Conservation (phyloP, 2,888 invertebrate genomes). For the Nebria brevicollis region DNA sequence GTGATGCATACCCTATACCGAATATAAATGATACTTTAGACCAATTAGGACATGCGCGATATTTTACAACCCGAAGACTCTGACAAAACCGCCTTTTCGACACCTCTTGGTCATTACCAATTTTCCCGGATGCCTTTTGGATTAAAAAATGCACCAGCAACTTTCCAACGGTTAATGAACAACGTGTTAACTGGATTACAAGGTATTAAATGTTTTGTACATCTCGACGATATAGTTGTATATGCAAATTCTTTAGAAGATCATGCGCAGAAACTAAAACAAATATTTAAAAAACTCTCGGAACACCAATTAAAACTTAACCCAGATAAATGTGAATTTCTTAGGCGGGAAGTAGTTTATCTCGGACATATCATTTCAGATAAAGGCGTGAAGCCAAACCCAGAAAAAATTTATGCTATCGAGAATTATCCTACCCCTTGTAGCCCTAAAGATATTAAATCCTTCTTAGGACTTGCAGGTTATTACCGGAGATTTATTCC, state of each 20-base stretch:
- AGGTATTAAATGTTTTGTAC: slow-evolving; percentile 48
- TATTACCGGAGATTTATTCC: slow-evolving; percentile 4
- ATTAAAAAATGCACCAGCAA: slow-evolving; percentile 52
- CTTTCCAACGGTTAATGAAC: slow-evolving; percentile 59
- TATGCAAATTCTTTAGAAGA: slow-evolving; percentile 12
- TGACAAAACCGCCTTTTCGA: slow-evolving; percentile 55
- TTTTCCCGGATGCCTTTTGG: slow-evolving; percentile 56
- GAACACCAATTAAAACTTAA: too few species aligned
- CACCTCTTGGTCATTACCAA: slow-evolving; percentile 54
- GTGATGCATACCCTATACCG: too few species aligned
- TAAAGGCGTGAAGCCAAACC: slow-evolving; percentile 17
- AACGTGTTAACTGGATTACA: slow-evolving; percentile 49
- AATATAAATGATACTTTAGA: slow-evolving; percentile 51
- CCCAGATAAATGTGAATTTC: neutral
- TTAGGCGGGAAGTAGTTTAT: slow-evolving; percentile 5
- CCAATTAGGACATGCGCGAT: slow-evolving; percentile 46
- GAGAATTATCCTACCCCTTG: slow-evolving; percentile 16
- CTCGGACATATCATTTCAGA: slow-evolving; percentile 13
- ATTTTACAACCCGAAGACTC: slow-evolving; percentile 47
- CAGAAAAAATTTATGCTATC: slow-evolving; percentile 17
- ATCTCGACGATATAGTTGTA: slow-evolving; percentile 50
- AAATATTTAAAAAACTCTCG: neutral
- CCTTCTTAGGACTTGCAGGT: slow-evolving; percentile 18
- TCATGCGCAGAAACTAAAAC: neutral
- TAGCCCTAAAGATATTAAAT: slow-evolving; percentile 3